Percentiles rank a stretch among this genome's conserved stretches.
Evolutionary conservation across 30 jellyfish, hydroid and myxozoan genomes (phyloP).

Genomic region (Sanderia malayensis): DNA sequence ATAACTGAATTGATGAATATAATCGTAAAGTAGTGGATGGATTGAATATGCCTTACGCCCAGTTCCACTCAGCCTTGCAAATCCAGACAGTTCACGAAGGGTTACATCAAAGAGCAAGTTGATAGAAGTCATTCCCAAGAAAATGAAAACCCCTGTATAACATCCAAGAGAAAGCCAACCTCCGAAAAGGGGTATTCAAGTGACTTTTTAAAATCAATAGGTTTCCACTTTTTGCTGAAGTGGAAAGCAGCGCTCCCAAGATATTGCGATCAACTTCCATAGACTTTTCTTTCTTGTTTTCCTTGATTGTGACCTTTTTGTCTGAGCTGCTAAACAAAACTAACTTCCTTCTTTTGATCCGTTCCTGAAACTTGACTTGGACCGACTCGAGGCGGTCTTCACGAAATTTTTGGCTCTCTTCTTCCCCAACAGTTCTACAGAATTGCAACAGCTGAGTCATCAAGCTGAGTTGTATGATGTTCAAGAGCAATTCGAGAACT

Average conservation of each 20-base stretch:
- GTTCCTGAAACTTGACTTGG: not conserved
- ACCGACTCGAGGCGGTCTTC: not conserved
- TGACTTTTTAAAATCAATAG: constrained; percentile 8
- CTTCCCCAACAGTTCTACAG: not conserved
- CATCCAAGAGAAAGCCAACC: no score
- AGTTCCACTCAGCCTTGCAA: no score
- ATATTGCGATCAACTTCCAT: constrained; percentile 6
- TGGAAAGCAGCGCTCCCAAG: constrained; percentile 11
- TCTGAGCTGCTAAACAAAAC: not conserved
- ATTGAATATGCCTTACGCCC: no score
- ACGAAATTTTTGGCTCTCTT: not conserved
- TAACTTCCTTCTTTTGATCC: constrained; percentile 5
- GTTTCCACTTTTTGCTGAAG: constrained; percentile 2
- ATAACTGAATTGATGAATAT: no score
- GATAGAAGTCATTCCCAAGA: no score
- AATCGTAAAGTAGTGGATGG: no score
- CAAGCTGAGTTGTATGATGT: no score
- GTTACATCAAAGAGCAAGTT: no score
- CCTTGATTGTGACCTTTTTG: not conserved
- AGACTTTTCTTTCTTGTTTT: not conserved
- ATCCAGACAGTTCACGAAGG: no score
- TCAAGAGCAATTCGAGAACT: constrained; percentile 11
- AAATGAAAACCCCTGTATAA: no score
- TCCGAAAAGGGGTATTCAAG: constrained; percentile 20
- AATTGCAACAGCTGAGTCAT: not conserved